Conservation (phyloP, 2,888 invertebrate species). For the Nezara viridula region DNA sequence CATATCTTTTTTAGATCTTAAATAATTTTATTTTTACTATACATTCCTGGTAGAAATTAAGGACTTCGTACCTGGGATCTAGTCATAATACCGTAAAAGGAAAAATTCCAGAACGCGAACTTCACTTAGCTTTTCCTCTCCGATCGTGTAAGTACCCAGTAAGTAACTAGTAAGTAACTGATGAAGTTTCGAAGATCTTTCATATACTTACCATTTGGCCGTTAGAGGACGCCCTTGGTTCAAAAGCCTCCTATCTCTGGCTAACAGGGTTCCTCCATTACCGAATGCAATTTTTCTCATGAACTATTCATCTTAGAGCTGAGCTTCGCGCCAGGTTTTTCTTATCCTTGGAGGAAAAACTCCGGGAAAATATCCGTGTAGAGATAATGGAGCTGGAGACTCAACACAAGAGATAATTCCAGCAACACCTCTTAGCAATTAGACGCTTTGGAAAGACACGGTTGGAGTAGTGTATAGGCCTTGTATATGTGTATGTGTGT, state of each 20-base stretch:
- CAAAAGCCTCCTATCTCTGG: not conserved
- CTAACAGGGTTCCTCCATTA: constrained; percentile 48
- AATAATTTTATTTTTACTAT: no score
- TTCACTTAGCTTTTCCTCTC: not conserved
- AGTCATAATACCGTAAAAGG: no score
- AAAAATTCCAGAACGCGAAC: not conserved
- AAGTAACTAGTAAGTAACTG: not conserved
- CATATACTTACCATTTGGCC: not conserved
- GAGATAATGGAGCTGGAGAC: not conserved
- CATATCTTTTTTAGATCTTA: no score
- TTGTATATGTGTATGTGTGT: no score
- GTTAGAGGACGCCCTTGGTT: not conserved
- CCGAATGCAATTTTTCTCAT: constrained; percentile 45
- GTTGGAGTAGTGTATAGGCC: not conserved
- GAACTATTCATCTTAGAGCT: constrained; percentile 31
- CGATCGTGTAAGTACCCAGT: not conserved
- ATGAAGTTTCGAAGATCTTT: not conserved
- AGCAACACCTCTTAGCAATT: constrained; percentile 4
- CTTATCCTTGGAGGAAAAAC: constrained; percentile 22
- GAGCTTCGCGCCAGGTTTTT: not conserved
- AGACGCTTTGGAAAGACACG: not conserved
- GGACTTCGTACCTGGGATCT: no score
- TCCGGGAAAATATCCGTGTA: constrained; percentile 8
- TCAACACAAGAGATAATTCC: not conserved
- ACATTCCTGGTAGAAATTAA: no score